Percentiles rank a stretch among this genome's conserved stretches.
phyloP scores from a whole-genome alignment of 2,888 invertebrate species.

The Brassicogethes aeneus region DNA sequence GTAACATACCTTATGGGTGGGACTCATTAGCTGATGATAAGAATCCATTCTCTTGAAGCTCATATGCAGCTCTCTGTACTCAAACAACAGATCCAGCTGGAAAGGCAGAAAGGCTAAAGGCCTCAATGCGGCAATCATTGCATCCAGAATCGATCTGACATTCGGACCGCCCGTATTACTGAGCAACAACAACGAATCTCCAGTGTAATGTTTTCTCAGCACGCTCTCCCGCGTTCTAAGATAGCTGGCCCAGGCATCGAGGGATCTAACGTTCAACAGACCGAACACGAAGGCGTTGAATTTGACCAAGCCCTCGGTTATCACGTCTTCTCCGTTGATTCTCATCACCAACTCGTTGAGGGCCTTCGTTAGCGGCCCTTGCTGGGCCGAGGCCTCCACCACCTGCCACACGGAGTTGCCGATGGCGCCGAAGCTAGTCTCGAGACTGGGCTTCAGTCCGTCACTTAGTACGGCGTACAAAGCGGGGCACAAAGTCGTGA shows the following conservation, averaged over 20 bases:
- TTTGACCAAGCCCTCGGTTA: slow-evolving; percentile 76
- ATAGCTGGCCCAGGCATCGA: slow-evolving; percentile 86
- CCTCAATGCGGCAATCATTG: slow-evolving; percentile 67
- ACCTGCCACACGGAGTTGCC: slow-evolving; percentile 86
- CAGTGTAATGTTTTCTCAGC: slow-evolving; percentile 69
- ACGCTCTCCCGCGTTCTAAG: slow-evolving; percentile 75
- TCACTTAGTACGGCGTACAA: slow-evolving; percentile 77
- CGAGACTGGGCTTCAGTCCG: slow-evolving; percentile 70
- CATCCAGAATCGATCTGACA: slow-evolving; percentile 57
- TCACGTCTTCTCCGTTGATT: slow-evolving; percentile 73
- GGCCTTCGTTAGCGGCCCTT: slow-evolving; percentile 76
- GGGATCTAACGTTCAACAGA: slow-evolving; percentile 73
- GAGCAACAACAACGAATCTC: slow-evolving; percentile 61
- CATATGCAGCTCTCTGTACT: slow-evolving; percentile 65
- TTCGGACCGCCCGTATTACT: slow-evolving; percentile 53
- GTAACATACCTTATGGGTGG: slow-evolving; percentile 36
- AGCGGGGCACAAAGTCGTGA: slow-evolving; percentile 73
- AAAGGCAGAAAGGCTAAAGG: slow-evolving; percentile 73
- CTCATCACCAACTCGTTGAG: slow-evolving; percentile 74
- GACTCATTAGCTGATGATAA: slow-evolving; percentile 36
- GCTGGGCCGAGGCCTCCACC: slow-evolving; percentile 78
- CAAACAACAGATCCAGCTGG: slow-evolving; percentile 71
- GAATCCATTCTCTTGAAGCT: slow-evolving; percentile 61
- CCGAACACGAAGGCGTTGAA: slow-evolving; percentile 86
- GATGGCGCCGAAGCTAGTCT: slow-evolving; percentile 78